Evolutionary conservation across 2,888 invertebrate genomes (phyloP), one percentile per base, ranked within the genome.

Genomic region (Eudemis profundana): DNA sequence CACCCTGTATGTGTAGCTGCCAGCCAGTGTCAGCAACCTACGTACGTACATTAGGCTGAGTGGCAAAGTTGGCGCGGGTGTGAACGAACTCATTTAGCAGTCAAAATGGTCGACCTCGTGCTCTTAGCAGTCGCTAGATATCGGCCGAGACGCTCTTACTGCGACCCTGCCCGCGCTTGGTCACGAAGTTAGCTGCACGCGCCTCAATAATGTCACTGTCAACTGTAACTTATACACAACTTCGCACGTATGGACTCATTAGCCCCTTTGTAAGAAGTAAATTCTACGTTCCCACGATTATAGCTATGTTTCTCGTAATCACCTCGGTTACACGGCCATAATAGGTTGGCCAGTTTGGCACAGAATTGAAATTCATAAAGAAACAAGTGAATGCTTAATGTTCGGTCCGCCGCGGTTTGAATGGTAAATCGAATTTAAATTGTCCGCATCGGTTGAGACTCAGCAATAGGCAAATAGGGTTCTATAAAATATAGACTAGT

Each of bases 1-100:
- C n/a, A n/a, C n/a, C n/a, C n/a, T n/a, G n/a, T n/a, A n/a, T n/a
- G n/a, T n/a, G n/a, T n/a, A n/a, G n/a, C n/a, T n/a, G n/a, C n/a
- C n/a, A n/a, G n/a, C n/a, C n/a, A n/a, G n/a, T n/a, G n/a, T n/a
- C n/a, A n/a, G n/a, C n/a, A n/a, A n/a, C 79, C 81, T 81, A 82
- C 78, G 77, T 77, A 81, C 78, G 79, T 82, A 81, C 71, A 85
- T 85, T 83, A 83, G 77, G 82, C 73, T 72, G 76, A 78, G 75
- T 78, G 86, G 78, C 86, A 86, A 88, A 86, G 86, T 82, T 82
- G 67, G 66, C 56, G 72, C 70, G 71, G 44, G 84, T 84, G 87
- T 87, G 85, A 90, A 90, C 82, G 89, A 90, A 88, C 90, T 88
- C 90, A 85, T 88, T 90, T 88, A 86, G 81, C 81, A 86, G 83